Evolutionary conservation across 2,797 vertebrate genomes (phyloP), one percentile per base, ranked within the genome.

Genomic region (Eupleurogrammus muticus): DNA sequence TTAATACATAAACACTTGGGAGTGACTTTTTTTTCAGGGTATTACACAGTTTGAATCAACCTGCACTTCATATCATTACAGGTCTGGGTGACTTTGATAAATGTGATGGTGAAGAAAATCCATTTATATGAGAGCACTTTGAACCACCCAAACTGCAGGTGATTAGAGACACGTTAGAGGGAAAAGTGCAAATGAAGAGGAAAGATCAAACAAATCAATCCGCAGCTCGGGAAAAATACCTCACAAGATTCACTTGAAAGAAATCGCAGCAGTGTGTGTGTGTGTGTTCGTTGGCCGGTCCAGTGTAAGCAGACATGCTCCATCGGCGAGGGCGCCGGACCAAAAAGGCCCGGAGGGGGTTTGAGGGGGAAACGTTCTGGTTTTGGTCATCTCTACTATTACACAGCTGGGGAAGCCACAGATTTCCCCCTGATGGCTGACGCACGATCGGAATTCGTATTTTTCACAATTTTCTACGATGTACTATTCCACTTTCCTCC

Each of bases 371-470:
- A 64, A 77, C 19, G 4, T 32, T 62, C 16, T 38, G 56, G 34
- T 48, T 49, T 54, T 10, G 0, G 51, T 5, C 9, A 2, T 10
- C 2, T 9, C 44, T 46, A 73, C 48, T 19, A 9, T 69, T 70
- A 48, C 52, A 61, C 60, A 44, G 44, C 72, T 34, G 58, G n/a
- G 58, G 63, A 58, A 66, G 52, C 36, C 52, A 4, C 51, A 75
- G 32, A 62, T 81, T 75, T 69, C 47, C 59, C n/a, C 44, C 19
- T 5, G 59, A 75, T 70, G 64, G 70, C 52, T 47, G 66, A 70
- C 75, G 73, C 9, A 32, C 66, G 76, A 71, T 21, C 74, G 60
- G 59, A 70, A 70, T 76, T 14, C 50, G 13, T 49, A 57, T 67
- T 28, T 11, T 47, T 44, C 28, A n/a, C n/a, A n/a, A n/a, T n/a